Percentiles rank a stretch among this genome's conserved stretches.
phyloP scores from a whole-genome alignment of 2,797 vertebrate species.

The Aulostomus chinensis region DNA sequence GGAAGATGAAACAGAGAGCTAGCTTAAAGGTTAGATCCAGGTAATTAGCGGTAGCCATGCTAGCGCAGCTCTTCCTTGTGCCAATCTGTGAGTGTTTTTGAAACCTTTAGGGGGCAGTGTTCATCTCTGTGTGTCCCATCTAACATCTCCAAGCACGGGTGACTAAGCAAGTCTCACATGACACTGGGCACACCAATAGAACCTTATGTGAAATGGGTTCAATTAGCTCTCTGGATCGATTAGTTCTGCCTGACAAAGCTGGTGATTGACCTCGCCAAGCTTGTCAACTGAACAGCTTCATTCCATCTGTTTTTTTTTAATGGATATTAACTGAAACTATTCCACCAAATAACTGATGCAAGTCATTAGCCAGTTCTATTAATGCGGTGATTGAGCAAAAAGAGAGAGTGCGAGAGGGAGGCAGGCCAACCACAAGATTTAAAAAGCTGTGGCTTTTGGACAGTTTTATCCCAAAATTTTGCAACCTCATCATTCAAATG shows the following conservation, averaged over 20 bases:
- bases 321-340: slow-evolving; percentile 22
- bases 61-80: too few species aligned
- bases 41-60: too few species aligned
- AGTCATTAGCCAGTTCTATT: slow-evolving; percentile 26
- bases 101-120: too few species aligned
- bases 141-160: slow-evolving; percentile 49
- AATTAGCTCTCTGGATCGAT: slow-evolving; percentile 30
- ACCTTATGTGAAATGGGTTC: slow-evolving; percentile 38
- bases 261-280: not conserved
- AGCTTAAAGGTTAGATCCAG: too few species aligned
- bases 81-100: too few species aligned
- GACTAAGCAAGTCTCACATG: slow-evolving; percentile 14
- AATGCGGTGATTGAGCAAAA: slow-evolving; percentile 31
- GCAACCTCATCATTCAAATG: too few species aligned
- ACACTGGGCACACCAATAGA: slow-evolving; percentile 36
- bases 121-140: slow-evolving; percentile 46
- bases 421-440: too few species aligned
- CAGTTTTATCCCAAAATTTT: too few species aligned
- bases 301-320: slow-evolving; percentile 5
- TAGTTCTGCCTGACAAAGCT: not conserved
- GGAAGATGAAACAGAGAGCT: too few species aligned
- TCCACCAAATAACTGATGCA: slow-evolving; percentile 45
- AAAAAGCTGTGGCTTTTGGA: too few species aligned
- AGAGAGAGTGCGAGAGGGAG: slow-evolving; percentile 17
- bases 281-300: slow-evolving; percentile 3